phyloP scores from a whole-genome alignment of 2,797 vertebrate genomes.

The Macropodus opercularis region DNA sequence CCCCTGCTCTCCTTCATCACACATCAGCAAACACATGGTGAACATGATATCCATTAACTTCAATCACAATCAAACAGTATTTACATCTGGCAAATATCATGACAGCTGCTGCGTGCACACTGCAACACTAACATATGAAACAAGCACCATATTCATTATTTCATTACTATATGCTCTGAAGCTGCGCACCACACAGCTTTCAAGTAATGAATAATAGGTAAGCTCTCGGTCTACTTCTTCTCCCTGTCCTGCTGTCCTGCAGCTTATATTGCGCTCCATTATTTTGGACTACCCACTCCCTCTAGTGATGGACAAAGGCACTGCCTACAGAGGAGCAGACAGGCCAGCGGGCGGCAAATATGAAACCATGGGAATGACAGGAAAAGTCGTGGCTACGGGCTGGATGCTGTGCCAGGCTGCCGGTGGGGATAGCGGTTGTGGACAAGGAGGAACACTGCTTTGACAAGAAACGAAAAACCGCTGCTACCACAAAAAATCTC shows the following conservation, averaged over 20 bases:
- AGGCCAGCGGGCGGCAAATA: slow-evolving; percentile 47
- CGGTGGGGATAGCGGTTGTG: slow-evolving; percentile 19
- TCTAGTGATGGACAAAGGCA: slow-evolving; percentile 80
- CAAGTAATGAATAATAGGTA: slow-evolving; percentile 47
- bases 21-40: slow-evolving; percentile 4
- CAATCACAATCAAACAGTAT: slow-evolving; percentile 23
- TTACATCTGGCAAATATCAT: slow-evolving; percentile 7
- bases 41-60: slow-evolving; percentile 19
- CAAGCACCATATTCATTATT: slow-evolving; percentile 12
- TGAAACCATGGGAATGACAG: slow-evolving; percentile 35
- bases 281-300: slow-evolving; percentile 77
- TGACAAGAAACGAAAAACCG: slow-evolving; percentile 29
- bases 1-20: slow-evolving; percentile 8
- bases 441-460: slow-evolving; percentile 37
- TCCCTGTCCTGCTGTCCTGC: slow-evolving; percentile 32
- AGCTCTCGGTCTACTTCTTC: slow-evolving; percentile 32
- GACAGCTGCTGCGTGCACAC: slow-evolving; percentile 5
- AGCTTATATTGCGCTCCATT: slow-evolving; percentile 43
- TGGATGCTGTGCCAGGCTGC: slow-evolving; percentile 26
- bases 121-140: background rate
- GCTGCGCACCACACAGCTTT: slow-evolving; percentile 11
- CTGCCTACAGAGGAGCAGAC: slow-evolving; percentile 69
- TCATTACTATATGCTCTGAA: slow-evolving; percentile 7
- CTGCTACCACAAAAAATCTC: slow-evolving; percentile 18
- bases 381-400: slow-evolving; percentile 37